Conservation (phyloP, 2,888 invertebrate genomes). For the Punctoribates punctum region DNA sequence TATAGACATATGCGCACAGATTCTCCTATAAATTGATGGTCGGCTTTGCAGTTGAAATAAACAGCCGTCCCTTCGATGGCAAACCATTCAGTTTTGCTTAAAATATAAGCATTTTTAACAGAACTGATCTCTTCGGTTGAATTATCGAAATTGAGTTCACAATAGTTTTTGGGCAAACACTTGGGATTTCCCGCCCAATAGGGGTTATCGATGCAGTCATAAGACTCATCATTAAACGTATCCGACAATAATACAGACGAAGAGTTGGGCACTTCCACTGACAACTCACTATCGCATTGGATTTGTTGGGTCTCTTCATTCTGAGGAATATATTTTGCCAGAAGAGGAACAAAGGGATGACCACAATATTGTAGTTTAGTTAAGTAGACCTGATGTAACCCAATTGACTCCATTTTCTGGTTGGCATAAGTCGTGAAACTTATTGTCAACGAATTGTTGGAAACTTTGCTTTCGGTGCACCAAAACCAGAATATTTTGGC, state of each 20-base stretch:
- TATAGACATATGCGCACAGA: neutral
- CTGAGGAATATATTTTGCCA: neutral
- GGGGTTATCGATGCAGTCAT: neutral
- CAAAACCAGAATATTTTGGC: slow-evolving; percentile 33
- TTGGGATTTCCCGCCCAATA: slow-evolving; percentile 20
- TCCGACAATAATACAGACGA: neutral
- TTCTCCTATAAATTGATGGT: neutral
- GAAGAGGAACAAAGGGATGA: neutral
- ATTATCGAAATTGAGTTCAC: neutral
- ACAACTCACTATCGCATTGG: neutral
- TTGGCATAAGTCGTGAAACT: neutral
- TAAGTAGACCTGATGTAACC: slow-evolving; percentile 34
- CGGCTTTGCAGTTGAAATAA: neutral
- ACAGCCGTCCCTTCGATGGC: slow-evolving; percentile 28
- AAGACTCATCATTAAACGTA: neutral
- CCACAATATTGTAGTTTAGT: slow-evolving; percentile 25
- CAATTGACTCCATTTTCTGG: neutral
- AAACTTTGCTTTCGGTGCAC: neutral
- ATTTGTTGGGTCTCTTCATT: neutral
- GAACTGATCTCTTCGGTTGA: neutral
- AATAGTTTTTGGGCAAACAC: slow-evolving; percentile 1
- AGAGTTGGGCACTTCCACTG: neutral
- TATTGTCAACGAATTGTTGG: neutral
- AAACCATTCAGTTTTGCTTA: slow-evolving; percentile 18
- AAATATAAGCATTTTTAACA: slow-evolving; percentile 18